phyloP scores from a whole-genome alignment of 2,888 invertebrate species.

The Nycteola revayana region DNA sequence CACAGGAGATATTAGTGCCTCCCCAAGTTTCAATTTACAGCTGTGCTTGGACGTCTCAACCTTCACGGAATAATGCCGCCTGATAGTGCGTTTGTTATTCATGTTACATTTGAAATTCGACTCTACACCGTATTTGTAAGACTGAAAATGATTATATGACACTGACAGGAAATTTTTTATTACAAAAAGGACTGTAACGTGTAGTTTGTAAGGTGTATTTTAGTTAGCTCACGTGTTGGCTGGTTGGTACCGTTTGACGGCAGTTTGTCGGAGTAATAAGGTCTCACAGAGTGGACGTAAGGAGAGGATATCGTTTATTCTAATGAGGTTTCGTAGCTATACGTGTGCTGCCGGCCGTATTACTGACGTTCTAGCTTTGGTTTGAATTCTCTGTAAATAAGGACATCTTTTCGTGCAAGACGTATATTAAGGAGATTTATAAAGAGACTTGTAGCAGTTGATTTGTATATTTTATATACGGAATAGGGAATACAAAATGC shows the following conservation, averaged over 20 bases:
- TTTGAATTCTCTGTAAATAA: constrained; percentile 35
- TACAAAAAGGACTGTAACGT: constrained; percentile 42
- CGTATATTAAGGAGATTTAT: too few species aligned
- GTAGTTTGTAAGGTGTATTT: constrained; percentile 41
- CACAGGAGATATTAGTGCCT: constrained; percentile 57
- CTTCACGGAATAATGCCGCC: constrained; percentile 57
- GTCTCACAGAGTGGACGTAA: constrained; percentile 79
- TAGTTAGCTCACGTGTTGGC: constrained; percentile 23
- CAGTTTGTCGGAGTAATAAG: constrained; percentile 80
- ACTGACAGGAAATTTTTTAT: constrained; percentile 14
- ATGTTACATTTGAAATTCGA: constrained; percentile 45
- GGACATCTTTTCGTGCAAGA: constrained; percentile 20
- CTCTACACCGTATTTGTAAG: constrained; percentile 45
- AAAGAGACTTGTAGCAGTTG: constrained; percentile 1
- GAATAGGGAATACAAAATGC: too few species aligned
- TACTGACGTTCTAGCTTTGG: constrained; percentile 41
- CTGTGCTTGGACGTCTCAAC: constrained; percentile 69
- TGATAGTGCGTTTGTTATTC: constrained; percentile 62
- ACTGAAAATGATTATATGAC: constrained; percentile 40
- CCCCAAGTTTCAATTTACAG: constrained; percentile 73
- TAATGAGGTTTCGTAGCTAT: constrained; percentile 72
- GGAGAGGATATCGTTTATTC: constrained; percentile 82
- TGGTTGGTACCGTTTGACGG: constrained; percentile 70
- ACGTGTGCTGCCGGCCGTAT: constrained; percentile 44
- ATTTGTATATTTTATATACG: too few species aligned